These are phyloP conservation scores for Pantherophis vulpinus DNA, from an alignment of 2,797 vertebrate species.

Conservation along the genomic window DNA sequence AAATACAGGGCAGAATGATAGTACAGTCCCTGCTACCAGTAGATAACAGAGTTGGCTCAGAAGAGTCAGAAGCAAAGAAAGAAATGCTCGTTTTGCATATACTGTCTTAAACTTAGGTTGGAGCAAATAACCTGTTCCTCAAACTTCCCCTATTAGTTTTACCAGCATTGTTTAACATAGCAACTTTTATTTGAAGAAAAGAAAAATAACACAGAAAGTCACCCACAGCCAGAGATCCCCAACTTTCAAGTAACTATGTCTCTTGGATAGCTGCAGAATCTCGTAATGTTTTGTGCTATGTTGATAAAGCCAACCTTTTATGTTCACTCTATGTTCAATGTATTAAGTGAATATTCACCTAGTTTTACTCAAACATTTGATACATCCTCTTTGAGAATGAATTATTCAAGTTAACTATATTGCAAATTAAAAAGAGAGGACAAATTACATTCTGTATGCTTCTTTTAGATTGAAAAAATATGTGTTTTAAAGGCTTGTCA, in stretches of 20 bases:
- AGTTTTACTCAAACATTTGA: slow-evolving; percentile 60
- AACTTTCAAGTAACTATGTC: slow-evolving; percentile 68
- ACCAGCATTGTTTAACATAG: not conserved
- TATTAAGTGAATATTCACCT: slow-evolving; percentile 61
- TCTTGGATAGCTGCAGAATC: slow-evolving; percentile 59
- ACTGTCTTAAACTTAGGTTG: not conserved
- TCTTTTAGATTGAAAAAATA: slow-evolving; percentile 66
- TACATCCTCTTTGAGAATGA: slow-evolving; percentile 61
- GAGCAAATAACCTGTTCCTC: not conserved
- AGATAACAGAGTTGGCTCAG: not conserved
- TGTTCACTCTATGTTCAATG: slow-evolving; percentile 38
- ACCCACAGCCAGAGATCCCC: slow-evolving; percentile 40
- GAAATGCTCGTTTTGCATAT: not conserved
- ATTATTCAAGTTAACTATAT: slow-evolving; percentile 66
- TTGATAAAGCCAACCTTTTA: slow-evolving; percentile 58
- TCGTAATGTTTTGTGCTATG: slow-evolving; percentile 54
- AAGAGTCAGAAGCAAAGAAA: not conserved
- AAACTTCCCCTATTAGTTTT: slow-evolving; percentile 2
- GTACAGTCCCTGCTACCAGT: not conserved
- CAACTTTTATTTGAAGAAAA: not conserved
- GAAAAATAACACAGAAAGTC: not conserved
- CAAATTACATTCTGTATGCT: slow-evolving; percentile 58
- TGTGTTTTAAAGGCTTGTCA: slow-evolving; percentile 64
- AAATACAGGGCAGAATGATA: not conserved
- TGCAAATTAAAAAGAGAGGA: slow-evolving; percentile 47